These are phyloP conservation scores for Pseudomyrmex pallidus DNA, from an alignment of 1,140 invertebrate species.

Conservation along the genomic window DNA sequence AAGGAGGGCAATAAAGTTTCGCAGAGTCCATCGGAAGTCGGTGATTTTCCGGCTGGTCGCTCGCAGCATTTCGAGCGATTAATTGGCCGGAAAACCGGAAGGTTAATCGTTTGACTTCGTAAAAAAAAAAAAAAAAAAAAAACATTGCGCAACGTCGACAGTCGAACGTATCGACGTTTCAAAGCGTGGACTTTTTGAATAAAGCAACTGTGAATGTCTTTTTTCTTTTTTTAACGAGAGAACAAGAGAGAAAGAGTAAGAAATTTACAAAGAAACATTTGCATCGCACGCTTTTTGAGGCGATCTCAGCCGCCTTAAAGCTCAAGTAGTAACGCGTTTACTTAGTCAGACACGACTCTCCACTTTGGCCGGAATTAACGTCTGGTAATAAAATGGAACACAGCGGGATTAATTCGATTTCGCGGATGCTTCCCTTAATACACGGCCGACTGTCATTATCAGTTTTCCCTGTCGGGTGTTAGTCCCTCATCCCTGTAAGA, in stretches of 20 bases:
- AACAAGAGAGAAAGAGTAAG: too few species aligned
- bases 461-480: constrained; percentile 61
- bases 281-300: not conserved
- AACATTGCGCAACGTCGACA: too few species aligned
- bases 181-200: too few species aligned
- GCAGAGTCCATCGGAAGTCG: constrained; percentile 17
- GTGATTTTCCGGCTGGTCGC: constrained; percentile 19
- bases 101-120: constrained; percentile 1
- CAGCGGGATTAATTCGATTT: constrained; percentile 59
- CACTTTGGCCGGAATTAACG: constrained; percentile 54
- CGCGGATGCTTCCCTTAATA: constrained; percentile 58
- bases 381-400: constrained; percentile 49
- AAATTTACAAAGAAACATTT: not conserved
- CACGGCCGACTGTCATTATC: constrained; percentile 66
- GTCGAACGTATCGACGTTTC: too few species aligned
- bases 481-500: constrained; percentile 58
- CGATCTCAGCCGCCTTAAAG: constrained; percentile 15
- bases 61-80: not conserved
- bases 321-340: constrained; percentile 42
- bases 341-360: constrained; percentile 55
- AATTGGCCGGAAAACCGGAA: constrained; percentile 24
- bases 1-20: too few species aligned
- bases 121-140: not conserved
- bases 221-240: too few species aligned
- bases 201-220: too few species aligned